Conservation (phyloP, 2,797 vertebrate species). For the Coregonus sp. region DNA sequence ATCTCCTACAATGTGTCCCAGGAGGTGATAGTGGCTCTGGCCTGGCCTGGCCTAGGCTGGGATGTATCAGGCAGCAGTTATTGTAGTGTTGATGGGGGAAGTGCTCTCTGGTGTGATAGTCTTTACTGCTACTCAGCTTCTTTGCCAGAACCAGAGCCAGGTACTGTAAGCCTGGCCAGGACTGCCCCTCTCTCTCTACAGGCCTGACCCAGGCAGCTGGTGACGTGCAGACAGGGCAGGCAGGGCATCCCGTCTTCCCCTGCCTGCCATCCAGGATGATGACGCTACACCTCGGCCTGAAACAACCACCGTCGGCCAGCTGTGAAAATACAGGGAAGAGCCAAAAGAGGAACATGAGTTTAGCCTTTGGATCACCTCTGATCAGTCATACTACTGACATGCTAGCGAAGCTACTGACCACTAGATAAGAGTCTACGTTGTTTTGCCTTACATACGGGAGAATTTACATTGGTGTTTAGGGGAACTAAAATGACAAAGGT, state of each 20-base stretch:
- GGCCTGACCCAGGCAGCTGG: slow-evolving; percentile 38
- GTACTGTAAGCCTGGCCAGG: neutral
- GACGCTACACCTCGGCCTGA: slow-evolving; percentile 7
- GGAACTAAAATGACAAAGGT: too few species aligned
- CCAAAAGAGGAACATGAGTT: slow-evolving; percentile 32
- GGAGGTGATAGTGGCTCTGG: neutral
- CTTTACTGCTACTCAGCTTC: neutral
- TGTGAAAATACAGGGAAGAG: slow-evolving; percentile 55
- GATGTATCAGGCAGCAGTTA: neutral
- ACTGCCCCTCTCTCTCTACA: slow-evolving; percentile 7
- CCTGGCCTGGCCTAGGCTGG: neutral
- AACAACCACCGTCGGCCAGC: slow-evolving; percentile 34
- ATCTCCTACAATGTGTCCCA: neutral
- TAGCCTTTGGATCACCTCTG: slow-evolving; percentile 23
- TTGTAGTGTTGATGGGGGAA: slow-evolving; percentile 32
- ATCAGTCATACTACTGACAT: slow-evolving; percentile 26
- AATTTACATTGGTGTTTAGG: too few species aligned
- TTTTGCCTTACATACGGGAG: too few species aligned
- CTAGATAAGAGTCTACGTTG: too few species aligned
- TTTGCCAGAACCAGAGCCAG: slow-evolving; percentile 22
- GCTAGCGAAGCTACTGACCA: too few species aligned
- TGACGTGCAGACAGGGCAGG: slow-evolving; percentile 33
- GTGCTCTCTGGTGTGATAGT: neutral
- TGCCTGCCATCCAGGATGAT: neutral
- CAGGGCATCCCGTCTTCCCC: slow-evolving; percentile 14